Conservation (phyloP, 2,888 invertebrate genomes). For the Tinea trinotella region DNA sequence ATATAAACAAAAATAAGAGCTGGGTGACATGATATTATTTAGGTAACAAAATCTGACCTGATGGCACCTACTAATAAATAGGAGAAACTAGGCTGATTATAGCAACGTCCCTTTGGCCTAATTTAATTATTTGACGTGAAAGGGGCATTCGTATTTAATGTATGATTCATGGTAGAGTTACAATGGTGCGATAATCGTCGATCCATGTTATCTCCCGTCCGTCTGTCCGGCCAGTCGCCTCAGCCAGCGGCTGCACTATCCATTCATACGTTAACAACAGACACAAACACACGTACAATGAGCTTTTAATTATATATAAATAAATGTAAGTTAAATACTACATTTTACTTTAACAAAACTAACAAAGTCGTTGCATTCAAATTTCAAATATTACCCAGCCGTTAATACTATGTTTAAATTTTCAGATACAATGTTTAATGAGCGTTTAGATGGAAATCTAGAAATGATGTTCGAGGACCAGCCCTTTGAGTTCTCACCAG, state of each 20-base stretch:
- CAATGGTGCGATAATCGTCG: conserved; percentile 56
- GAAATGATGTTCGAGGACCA: conserved; percentile 56
- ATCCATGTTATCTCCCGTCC: conserved; percentile 61
- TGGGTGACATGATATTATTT: too few relatives aligned
- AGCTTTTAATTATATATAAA: not conserved
- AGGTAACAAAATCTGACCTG: too few relatives aligned
- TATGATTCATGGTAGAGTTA: too few relatives aligned
- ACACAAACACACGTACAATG: not conserved
- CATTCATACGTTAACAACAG: conserved; percentile 27
- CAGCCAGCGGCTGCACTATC: conserved; percentile 30
- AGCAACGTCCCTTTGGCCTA: too few relatives aligned
- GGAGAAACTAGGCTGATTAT: too few relatives aligned
- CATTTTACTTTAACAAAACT: too few relatives aligned
- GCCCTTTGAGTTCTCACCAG: conserved; percentile 57
- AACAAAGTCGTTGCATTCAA: too few relatives aligned
- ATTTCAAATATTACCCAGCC: not conserved
- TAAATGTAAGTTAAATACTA: not conserved
- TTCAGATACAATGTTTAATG: conserved; percentile 1
- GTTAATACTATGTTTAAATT: not conserved
- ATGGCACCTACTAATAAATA: too few relatives aligned
- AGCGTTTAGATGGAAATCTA: conserved; percentile 25
- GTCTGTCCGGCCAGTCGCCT: conserved; percentile 29
- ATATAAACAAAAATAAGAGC: too few relatives aligned
- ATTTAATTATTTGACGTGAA: too few relatives aligned
- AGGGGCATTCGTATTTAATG: too few relatives aligned